Evolutionary conservation across 2,113 vertebrate species (phyloP).

Genomic region (Laterallus jamaicensis): DNA sequence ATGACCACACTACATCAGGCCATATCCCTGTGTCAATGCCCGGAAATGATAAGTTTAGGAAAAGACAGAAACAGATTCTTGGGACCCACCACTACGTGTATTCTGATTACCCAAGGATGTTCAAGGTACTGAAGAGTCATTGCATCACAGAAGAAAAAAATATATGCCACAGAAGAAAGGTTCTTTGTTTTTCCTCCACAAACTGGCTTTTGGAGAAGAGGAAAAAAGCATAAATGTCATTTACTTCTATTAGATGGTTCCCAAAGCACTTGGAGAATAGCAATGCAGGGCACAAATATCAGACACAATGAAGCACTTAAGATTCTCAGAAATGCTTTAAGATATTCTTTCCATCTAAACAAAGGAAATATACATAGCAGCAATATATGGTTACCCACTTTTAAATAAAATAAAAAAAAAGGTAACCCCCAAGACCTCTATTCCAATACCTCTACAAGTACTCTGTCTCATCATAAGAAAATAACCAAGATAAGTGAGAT

Average conservation of each 20-base stretch:
- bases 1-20: background rate
- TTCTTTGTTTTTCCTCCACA: background rate
- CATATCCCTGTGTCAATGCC: background rate
- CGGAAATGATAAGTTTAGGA: background rate
- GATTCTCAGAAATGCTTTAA: background rate
- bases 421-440: background rate
- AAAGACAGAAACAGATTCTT: background rate
- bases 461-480: background rate
- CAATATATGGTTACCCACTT: background rate
- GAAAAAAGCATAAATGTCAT: background rate
- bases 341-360: background rate
- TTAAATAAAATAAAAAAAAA: background rate
- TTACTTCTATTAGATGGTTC: background rate
- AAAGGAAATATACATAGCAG: background rate
- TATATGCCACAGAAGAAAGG: background rate
- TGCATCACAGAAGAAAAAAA: background rate
- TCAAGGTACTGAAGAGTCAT: background rate
- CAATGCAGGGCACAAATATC: background rate
- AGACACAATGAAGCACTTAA: background rate
- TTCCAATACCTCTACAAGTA: background rate
- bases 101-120: background rate
- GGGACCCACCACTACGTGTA: background rate
- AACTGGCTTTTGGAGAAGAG: background rate
- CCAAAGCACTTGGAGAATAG: rapidly evolving
- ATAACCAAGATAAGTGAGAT: background rate